Percentiles rank a stretch among this genome's conserved stretches.
These are phyloP conservation scores for Troides oblongomaculatus DNA, from an alignment of 2,888 invertebrate genomes.

Conservation along the genomic window DNA sequence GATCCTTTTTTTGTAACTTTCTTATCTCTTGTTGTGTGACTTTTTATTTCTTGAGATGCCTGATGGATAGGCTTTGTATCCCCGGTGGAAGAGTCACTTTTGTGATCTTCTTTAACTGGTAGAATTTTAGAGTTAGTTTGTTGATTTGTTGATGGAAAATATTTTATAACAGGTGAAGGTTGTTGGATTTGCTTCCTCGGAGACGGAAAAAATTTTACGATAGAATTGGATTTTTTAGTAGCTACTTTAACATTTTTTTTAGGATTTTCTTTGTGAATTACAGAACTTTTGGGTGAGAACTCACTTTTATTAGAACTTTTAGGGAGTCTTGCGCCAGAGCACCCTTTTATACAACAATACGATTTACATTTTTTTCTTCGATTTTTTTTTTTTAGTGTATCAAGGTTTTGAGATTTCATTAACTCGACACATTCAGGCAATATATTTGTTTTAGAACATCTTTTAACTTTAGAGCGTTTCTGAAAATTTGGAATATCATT, in stretches of 20 bases:
- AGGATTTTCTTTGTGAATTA: neutral
- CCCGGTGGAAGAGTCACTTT: neutral
- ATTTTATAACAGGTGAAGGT: slow-evolving; percentile 21
- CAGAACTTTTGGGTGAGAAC: neutral
- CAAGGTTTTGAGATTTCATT: neutral
- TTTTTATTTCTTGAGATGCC: neutral
- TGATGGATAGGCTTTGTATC: neutral
- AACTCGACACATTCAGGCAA: neutral
- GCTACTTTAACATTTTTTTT: slow-evolving; percentile 12
- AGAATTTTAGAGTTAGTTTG: neutral
- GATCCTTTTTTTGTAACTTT: slow-evolving; percentile 3
- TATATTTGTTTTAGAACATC: neutral
- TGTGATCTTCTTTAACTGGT: neutral
- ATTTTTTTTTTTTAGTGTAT: neutral
- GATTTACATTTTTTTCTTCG: neutral
- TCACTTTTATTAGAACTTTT: neutral
- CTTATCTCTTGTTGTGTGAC: neutral
- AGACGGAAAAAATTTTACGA: slow-evolving; percentile 13
- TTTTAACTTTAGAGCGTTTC: slow-evolving; percentile 9
- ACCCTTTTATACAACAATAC: neutral
- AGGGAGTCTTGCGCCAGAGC: neutral
- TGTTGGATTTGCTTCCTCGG: neutral
- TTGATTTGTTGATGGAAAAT: slow-evolving; percentile 15
- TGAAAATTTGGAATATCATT: slow-evolving; percentile 13
- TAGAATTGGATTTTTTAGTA: slow-evolving; percentile 6